A percentile compares a stretch with the other conserved stretches of the same genome.
phyloP scores from a whole-genome alignment of 1,140 invertebrate genomes.

The Atta texana region DNA sequence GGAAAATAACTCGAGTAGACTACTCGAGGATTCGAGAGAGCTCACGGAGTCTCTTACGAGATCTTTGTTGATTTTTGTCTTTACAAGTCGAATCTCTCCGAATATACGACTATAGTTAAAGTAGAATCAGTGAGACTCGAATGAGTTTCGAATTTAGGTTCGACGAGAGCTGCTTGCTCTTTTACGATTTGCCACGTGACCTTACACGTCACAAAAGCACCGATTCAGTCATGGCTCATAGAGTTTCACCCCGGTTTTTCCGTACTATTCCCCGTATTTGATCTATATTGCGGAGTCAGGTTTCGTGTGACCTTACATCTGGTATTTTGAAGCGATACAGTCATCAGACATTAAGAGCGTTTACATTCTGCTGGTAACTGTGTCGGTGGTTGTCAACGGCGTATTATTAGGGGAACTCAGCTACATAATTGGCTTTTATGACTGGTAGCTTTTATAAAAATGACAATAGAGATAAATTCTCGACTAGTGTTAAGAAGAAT shows the following conservation, averaged over 20 bases:
- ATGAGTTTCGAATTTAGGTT: background rate
- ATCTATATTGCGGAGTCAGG: conserved; percentile 74
- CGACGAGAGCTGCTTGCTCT: conserved; percentile 35
- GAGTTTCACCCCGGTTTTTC: conserved; percentile 62
- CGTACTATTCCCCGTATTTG: conserved; percentile 38
- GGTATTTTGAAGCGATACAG: conserved; percentile 71
- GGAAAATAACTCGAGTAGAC: conserved; percentile 59
- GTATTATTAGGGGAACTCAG: background rate
- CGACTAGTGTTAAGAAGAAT: background rate
- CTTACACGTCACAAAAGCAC: conserved; percentile 41
- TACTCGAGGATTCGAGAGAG: conserved; percentile 23
- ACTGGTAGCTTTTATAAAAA: background rate
- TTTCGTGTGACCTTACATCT: conserved; percentile 74
- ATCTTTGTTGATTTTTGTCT: conserved; percentile 2
- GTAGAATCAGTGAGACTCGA: background rate
- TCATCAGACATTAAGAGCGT: conserved; percentile 64
- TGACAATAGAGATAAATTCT: background rate
- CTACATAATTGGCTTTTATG: background rate
- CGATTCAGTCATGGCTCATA: conserved; percentile 72
- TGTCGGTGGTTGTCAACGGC: background rate
- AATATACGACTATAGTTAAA: background rate
- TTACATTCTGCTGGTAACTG: conserved; percentile 39
- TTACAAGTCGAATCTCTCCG: background rate
- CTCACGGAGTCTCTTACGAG: conserved; percentile 28
- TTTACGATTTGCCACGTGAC: conserved; percentile 56